These are phyloP conservation scores for Apomyelois bistriatella DNA, from an alignment of 2,888 invertebrate species.

Conservation along the genomic window DNA sequence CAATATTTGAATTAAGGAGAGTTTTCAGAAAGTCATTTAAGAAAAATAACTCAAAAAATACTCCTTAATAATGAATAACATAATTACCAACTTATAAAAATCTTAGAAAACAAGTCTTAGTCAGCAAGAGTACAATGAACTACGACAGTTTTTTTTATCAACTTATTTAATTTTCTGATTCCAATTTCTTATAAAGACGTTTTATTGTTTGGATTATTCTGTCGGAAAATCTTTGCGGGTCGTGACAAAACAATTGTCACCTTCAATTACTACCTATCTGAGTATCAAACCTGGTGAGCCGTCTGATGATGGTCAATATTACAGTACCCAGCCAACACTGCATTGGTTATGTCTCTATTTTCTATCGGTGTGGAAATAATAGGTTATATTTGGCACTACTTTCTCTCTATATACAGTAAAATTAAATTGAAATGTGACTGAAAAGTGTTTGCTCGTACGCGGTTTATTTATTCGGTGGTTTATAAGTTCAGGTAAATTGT, in stretches of 20 bases:
- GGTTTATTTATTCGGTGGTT: not conserved
- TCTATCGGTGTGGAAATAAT: not conserved
- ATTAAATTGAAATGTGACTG: not conserved
- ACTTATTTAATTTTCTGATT: not conserved
- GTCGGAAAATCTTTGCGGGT: slow-evolving; percentile 51
- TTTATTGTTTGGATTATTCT: slow-evolving; percentile 13
- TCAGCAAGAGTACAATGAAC: not conserved
- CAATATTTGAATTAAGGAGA: too few relatives aligned
- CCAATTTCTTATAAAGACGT: not conserved
- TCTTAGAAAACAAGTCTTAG: not conserved
- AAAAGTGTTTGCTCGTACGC: not conserved
- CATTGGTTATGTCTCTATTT: slow-evolving; percentile 1
- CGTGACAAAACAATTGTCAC: slow-evolving; percentile 65
- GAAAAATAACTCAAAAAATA: too few relatives aligned
- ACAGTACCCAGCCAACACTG: slow-evolving; percentile 22
- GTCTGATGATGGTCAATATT: slow-evolving; percentile 12
- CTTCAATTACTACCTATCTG: slow-evolving; percentile 26
- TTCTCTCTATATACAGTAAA: not conserved
- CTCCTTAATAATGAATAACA: too few relatives aligned
- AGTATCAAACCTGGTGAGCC: slow-evolving; percentile 3
- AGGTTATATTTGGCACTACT: not conserved
- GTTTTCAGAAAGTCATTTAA: too few relatives aligned
- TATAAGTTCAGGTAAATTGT: not conserved
- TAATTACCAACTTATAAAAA: not conserved
- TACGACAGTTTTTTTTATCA: not conserved